Evolutionary conservation across 2,888 invertebrate genomes (phyloP), one percentile per base, ranked within the genome.

Genomic region (Gryllus longicercus): DNA sequence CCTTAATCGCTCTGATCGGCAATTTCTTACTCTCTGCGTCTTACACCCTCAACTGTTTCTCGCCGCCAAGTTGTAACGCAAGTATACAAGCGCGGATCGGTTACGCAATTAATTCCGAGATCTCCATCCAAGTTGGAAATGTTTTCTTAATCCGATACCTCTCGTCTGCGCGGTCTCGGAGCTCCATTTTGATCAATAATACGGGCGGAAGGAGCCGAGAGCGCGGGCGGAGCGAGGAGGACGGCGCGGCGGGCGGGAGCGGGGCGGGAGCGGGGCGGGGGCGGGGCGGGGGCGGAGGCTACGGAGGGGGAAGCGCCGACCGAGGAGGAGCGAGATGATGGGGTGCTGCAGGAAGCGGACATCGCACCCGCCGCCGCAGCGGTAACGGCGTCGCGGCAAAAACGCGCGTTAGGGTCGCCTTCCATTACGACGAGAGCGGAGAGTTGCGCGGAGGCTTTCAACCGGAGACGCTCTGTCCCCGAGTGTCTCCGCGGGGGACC

Each of bases 311-410:
- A 21, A n/a, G 50, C 50, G 79, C 75, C 50, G 21, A 50, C 50
- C 38, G 49, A 21, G 75, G 51, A 50, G 38, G 38, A 79, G 75
- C 50, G 63, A 25, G 76, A 79, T 51, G 79, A 51, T 23, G 79
- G n/a, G 76, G 21, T 25, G 25, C 25, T 25, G 76, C 76, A 76
- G 76, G 76, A 76, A 76, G 76, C 76, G 76, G 76, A 76, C 76
- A 76, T 76, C 76, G 76, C 76, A 38, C 76, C 76, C 76, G n/a
- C 74, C n/a, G 21, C 76, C 38, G 25, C n/a, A n/a, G 25, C 76
- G 8, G 14, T 16, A 76, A 25, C 76, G 25, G 25, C 76, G 76
- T 16, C 21, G 25, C 38, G 16, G 23, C 25, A 38, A 76, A 76
- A 25, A 25, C 76, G 38, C 76, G 76, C 76, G 76, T 76, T 38